These are phyloP conservation scores for Clarias magur DNA, from an alignment of 2,113 vertebrate species.

Conservation along the genomic window DNA sequence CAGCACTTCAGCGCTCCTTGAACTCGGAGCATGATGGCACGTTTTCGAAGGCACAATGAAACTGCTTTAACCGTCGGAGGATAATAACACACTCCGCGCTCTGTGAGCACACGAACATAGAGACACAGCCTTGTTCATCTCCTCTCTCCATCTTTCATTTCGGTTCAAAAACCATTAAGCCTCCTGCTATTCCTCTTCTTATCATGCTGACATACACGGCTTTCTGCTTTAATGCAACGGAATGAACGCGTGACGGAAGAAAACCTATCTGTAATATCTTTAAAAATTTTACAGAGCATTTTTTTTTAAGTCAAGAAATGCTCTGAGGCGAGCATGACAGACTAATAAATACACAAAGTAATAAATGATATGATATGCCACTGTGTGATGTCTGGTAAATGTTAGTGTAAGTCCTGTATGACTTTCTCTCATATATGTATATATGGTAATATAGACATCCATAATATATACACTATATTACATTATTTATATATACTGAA, in stretches of 20 bases:
- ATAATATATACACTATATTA: too few species aligned
- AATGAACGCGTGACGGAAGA: not conserved
- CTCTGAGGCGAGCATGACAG: too few species aligned
- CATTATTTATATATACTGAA: too few species aligned
- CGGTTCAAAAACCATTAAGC: conserved; percentile 13
- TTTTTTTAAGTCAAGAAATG: not conserved
- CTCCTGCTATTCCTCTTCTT: conserved; percentile 9
- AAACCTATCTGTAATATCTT: not conserved
- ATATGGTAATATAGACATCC: too few species aligned
- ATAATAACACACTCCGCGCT: conserved; percentile 32
- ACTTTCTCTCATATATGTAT: not conserved
- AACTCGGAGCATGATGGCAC: conserved; percentile 20
- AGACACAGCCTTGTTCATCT: not conserved
- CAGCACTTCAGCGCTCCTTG: conserved; percentile 27
- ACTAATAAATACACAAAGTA: not conserved
- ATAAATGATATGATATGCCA: not conserved
- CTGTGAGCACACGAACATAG: not conserved
- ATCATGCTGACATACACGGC: not conserved
- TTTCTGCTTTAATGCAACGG: not conserved
- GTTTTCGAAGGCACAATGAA: not conserved
- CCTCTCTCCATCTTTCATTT: not conserved
- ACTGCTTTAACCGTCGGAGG: conserved; percentile 16
- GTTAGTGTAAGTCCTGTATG: not conserved
- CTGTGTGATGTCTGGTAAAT: not conserved
- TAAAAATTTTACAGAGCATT: not conserved